Conservation (phyloP, 2,113 vertebrate species). For the Buteo buteo region DNA sequence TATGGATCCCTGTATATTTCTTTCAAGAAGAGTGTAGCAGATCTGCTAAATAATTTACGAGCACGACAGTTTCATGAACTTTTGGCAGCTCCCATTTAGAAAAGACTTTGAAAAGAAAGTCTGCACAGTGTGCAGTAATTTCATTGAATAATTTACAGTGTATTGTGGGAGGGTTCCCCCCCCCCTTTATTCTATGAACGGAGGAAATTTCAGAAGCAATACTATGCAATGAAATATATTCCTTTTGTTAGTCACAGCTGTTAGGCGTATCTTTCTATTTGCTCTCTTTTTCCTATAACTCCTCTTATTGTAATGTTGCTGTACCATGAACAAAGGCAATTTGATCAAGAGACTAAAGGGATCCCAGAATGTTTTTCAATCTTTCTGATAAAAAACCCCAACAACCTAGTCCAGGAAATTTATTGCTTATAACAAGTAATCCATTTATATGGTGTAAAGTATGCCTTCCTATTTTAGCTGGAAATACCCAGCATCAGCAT, state of each 20-base stretch:
- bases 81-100: background rate
- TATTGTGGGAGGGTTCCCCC: fast-evolving
- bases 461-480: background rate
- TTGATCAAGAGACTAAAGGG: slow-evolving; percentile 39
- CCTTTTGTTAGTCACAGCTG: background rate
- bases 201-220: background rate
- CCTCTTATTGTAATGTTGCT: background rate
- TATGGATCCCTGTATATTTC: background rate
- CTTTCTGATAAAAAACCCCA: background rate
- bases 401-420: background rate
- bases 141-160: background rate
- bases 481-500: background rate
- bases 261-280: background rate
- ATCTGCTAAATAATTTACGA: background rate
- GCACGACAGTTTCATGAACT: background rate
- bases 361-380: background rate
- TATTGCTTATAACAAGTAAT: slow-evolving; percentile 3
- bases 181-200: background rate
- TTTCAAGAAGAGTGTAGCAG: background rate
- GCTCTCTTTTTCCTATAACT: background rate
- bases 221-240: background rate
- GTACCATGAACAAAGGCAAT: slow-evolving; percentile 2
- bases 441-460: background rate
- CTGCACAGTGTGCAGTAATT: background rate
- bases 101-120: background rate